These are phyloP conservation scores for Cryptophagus acutangulus DNA, from an alignment of 2,888 invertebrate genomes.

Conservation along the genomic window DNA sequence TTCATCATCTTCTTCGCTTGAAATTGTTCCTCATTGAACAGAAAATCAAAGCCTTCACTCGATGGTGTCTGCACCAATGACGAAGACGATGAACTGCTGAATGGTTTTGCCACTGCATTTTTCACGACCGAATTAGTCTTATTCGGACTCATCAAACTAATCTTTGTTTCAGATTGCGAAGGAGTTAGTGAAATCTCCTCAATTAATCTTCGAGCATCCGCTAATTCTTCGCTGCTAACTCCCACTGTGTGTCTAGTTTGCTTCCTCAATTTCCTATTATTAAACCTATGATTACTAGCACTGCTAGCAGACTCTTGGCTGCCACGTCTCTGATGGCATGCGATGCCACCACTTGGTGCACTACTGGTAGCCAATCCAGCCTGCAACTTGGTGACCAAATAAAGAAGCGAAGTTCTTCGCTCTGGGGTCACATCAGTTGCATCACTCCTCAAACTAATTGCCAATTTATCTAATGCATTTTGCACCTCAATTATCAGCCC, in stretches of 20 bases:
- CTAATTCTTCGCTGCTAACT: slow-evolving; percentile 75
- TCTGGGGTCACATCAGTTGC: slow-evolving; percentile 54
- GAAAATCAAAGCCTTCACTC: slow-evolving; percentile 36
- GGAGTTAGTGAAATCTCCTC: slow-evolving; percentile 55
- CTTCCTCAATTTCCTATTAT: slow-evolving; percentile 54
- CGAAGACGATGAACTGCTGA: slow-evolving; percentile 38
- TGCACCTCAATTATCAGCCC: slow-evolving; percentile 54
- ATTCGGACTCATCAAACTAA: neutral
- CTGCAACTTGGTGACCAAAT: slow-evolving; percentile 69
- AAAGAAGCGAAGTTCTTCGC: slow-evolving; percentile 69
- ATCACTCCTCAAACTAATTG: slow-evolving; percentile 46
- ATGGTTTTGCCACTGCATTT: slow-evolving; percentile 47
- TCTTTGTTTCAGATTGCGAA: slow-evolving; percentile 24
- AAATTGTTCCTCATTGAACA: slow-evolving; percentile 42
- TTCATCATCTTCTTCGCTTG: slow-evolving; percentile 11
- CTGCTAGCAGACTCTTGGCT: neutral
- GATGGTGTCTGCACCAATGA: slow-evolving; percentile 44
- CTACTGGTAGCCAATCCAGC: slow-evolving; percentile 41
- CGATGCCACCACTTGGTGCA: neutral
- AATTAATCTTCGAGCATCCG: slow-evolving; percentile 70
- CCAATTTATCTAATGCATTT: slow-evolving; percentile 42
- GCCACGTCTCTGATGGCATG: neutral
- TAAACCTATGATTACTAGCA: slow-evolving; percentile 42
- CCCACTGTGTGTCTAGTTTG: slow-evolving; percentile 76
- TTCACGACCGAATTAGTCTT: slow-evolving; percentile 32